These are phyloP conservation scores for Fopius arisanus DNA, from an alignment of 1,140 invertebrate genomes.

Conservation along the genomic window DNA sequence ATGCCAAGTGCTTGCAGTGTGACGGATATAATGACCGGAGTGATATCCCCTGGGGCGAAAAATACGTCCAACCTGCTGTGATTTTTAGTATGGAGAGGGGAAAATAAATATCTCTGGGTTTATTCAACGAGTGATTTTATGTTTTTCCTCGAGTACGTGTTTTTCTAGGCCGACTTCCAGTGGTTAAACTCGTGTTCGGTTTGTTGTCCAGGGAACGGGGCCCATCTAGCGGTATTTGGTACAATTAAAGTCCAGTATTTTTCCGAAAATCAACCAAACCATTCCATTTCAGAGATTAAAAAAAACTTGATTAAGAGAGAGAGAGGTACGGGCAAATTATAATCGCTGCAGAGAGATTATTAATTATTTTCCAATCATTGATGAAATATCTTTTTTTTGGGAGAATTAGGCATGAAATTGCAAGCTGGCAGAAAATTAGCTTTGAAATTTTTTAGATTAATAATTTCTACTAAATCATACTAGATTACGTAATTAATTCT, in stretches of 20 bases:
- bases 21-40: slow-evolving; percentile 10
- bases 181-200: background rate
- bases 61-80: background rate
- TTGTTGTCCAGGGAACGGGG: background rate
- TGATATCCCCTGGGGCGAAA: background rate
- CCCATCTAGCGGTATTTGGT: too few relatives aligned
- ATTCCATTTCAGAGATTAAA: too few relatives aligned
- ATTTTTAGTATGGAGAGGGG: background rate
- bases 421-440: too few relatives aligned
- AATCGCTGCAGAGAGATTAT: too few relatives aligned
- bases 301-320: too few relatives aligned
- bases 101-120: background rate
- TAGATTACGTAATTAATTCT: too few relatives aligned
- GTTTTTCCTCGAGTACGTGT: background rate
- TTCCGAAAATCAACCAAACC: background rate
- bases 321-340: too few relatives aligned
- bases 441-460: too few relatives aligned
- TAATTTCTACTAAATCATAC: too few relatives aligned
- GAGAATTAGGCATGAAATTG: too few relatives aligned
- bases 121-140: slow-evolving; percentile 8
- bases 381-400: too few relatives aligned
- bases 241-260: background rate
- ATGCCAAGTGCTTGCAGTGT: background rate
- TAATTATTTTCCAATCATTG: too few relatives aligned
- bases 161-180: background rate